phyloP scores from a whole-genome alignment of 2,888 invertebrate genomes.

The Azorinus chamasolen region DNA sequence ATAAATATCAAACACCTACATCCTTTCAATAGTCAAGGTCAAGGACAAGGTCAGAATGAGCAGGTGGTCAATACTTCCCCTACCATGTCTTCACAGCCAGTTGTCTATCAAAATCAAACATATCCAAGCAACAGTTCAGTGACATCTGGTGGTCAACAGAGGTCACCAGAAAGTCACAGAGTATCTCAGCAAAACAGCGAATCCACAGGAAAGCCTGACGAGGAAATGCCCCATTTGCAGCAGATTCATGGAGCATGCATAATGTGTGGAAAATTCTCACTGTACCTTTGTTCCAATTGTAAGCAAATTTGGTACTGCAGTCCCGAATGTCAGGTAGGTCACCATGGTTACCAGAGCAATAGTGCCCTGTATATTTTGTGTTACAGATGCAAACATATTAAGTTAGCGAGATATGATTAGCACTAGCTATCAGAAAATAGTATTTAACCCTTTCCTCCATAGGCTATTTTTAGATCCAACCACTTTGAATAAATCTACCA shows the following conservation, averaged over 20 bases:
- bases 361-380: no score
- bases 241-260: conserved; percentile 72
- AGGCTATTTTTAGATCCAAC: no score
- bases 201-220: not conserved
- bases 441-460: no score
- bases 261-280: conserved; percentile 74
- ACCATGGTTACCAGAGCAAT: not conserved
- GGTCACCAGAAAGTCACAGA: not conserved
- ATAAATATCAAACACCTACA: not conserved
- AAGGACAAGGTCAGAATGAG: conserved; percentile 9
- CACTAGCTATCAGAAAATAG: no score
- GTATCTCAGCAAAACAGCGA: no score
- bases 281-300: conserved; percentile 79
- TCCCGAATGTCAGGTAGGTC: conserved; percentile 94
- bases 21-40: conserved; percentile 8
- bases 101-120: no score
- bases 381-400: no score
- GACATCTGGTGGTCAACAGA: not conserved
- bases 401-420: no score
- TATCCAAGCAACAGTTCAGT: not conserved
- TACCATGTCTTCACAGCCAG: not conserved
- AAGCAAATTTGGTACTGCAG: conserved; percentile 95
- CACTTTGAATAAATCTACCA: no score
- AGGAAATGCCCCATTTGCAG: conserved; percentile 49
- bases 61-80: not conserved